Base-by-base conservation (phyloP, 1,140 invertebrate genomes). In the Pseudoatta argentina region DNA sequence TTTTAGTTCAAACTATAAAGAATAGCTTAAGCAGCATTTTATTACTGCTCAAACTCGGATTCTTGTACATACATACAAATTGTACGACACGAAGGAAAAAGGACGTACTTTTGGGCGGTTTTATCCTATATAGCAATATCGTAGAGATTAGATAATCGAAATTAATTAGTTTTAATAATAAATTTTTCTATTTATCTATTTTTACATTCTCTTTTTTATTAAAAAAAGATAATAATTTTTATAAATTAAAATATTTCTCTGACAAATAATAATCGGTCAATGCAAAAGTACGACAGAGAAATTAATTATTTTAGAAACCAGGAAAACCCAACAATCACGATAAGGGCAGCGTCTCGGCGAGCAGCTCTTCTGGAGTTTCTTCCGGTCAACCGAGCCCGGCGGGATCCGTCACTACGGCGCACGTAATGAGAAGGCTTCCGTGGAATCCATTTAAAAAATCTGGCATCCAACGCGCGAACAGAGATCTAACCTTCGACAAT, bases 361-460 rank as follows among this genome's bases (percentile, higher is more conserved):
- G 96, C 86, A 96, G 96, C 82, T 96, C 96, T 88, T 96, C 96
- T 24, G 96, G 96, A 53, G 95, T 96, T 6, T 96, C 96, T 5
- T 96, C 96, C 51, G 96, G 96, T 3, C 96, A 96, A 89, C 96
- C 96, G 14, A 97, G 96, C 93, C 96, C 96, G 3, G 95, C 96
- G 14, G 96, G 96, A 79, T 96, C 96, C 6, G 95, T 96, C 53
- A 95, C 96, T n/a, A 96, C 96, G 44, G 96, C 96, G 85, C 96
- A 96, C 61, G 95, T 96, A 18, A 94, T 95, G 3, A 96, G 95
- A 85, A 95, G 96, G 83, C 94, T 96, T 53, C 96, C 96, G 2
- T 97, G 97, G 97, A 97, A 97, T 93, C 96, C 96, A 0, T 97
- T 97, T 91, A 96, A 96, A 91, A 95, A 96, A 77, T 95, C 96